Base-by-base conservation (phyloP, 2,113 vertebrate species). In the Saguinus imperator region DNA sequence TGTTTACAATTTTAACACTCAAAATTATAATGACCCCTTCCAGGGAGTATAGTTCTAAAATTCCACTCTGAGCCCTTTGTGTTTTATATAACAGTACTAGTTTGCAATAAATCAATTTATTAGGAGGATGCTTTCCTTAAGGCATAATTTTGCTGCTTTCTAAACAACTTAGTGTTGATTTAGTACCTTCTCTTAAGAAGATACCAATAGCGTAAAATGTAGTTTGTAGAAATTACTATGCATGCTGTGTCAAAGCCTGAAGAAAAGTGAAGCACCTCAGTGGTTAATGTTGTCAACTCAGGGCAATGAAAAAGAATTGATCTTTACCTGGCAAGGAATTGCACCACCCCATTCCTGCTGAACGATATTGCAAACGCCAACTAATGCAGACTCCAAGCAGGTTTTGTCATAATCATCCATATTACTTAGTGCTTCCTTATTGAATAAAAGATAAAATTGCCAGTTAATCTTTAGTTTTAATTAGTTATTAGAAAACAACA, bases 351-450 rank as follows among this genome's bases (percentile, higher is more conserved):
- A 99, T 89, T 99, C 99, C 97, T 99, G 99, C 97, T 99, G 99
- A 20, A 99, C 99, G 8, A 99, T 98, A 32, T 99, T 99, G 98
- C 99, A 99, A 87, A 99, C 99, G 37, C 99, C 99, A 92, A 99
- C 98, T 32, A 99, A 98, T 0, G 99, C 99, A 0, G 99, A 98
- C 97, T 99, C 99, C 57, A 99, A 58, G 93, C 99, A 99, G 0
- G 99, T 99, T 98, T 99, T 99, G 98, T 99, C 99, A 97, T 99
- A 99, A 96, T 99, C 99, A 68, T 99, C 99, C 98, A 99, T 99
- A 94, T 99, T 99, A 98, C 99, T 99, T 21, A 99, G 98, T 86
- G 99, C 99, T 97, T 99, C 99, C 99, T 99, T 98, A 57, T 94
- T 32, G 87, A 89, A 96, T 52, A 82, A 88, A 97, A 98, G 80